A percentile compares a stretch with the other conserved stretches of the same genome.
Conservation (phyloP, 1,140 invertebrate genomes). For the Lepidotrigona ventralis region DNA sequence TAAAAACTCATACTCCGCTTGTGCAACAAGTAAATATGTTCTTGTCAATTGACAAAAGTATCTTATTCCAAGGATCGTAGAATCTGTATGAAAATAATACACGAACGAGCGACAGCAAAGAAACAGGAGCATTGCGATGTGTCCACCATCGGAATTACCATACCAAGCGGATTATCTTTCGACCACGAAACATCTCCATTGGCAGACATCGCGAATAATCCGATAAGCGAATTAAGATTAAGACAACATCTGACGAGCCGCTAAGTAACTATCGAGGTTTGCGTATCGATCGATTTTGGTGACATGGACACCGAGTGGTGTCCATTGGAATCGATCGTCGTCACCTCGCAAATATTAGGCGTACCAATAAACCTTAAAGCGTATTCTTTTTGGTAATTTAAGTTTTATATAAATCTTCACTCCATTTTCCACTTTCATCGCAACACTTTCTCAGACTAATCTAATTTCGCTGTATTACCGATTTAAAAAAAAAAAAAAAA, state of each 20-base stretch:
- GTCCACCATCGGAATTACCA: conserved; percentile 71
- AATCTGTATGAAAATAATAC: neutral
- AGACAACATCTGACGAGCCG: conserved; percentile 72
- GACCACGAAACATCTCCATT: conserved; percentile 75
- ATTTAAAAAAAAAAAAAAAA: too few relatives aligned
- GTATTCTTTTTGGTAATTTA: too few relatives aligned
- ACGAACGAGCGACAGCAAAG: neutral
- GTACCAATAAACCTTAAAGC: too few relatives aligned
- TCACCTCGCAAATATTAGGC: too few relatives aligned
- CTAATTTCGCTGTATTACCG: neutral
- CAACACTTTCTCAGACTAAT: neutral
- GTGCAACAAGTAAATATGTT: neutral
- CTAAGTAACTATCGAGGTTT: conserved; percentile 74
- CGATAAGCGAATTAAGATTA: conserved; percentile 79
- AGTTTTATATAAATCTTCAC: too few relatives aligned
- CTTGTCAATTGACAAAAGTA: neutral
- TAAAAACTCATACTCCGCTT: too few relatives aligned
- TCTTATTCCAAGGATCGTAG: neutral
- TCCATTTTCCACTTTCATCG: neutral
- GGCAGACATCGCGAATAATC: conserved; percentile 67
- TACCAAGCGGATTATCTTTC: conserved; percentile 75
- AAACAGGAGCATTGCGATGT: conserved; percentile 9
- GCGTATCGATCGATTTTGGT: conserved; percentile 67
- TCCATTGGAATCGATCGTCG: conserved; percentile 46
- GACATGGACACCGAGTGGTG: conserved; percentile 59